These are phyloP conservation scores for zebrafish (Danio rerio) DNA, from an alignment of 2,113 vertebrate species.

Conservation along the genomic window GRCz12tu NC_133190.1:7330501-7331000, in stretches of 20 bases:
- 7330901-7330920: too few species aligned
- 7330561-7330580: conserved; percentile 64
- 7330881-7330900: too few species aligned
- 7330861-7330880: too few species aligned
- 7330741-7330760: background rate
- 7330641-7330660: background rate
- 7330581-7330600: conserved; percentile 8
- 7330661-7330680: background rate
- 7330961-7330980: too few species aligned
- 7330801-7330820: too few species aligned
- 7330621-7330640: conserved; percentile 27
- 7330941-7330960: too few species aligned
- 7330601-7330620: conserved; percentile 31
- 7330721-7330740: background rate
- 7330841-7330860: too few species aligned
- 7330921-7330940: too few species aligned
- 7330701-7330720: background rate
- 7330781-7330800: too few species aligned
- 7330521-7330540: conserved; percentile 72
- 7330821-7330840: too few species aligned
- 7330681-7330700: conserved; percentile 9
- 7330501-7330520: conserved; percentile 87
- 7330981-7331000: too few species aligned
- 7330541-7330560: conserved; percentile 59
- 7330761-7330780: too few species aligned